Evolutionary conservation across 2,888 invertebrate species (phyloP), one percentile per base, ranked within the genome.

Genomic region (Trilocha varians): DNA sequence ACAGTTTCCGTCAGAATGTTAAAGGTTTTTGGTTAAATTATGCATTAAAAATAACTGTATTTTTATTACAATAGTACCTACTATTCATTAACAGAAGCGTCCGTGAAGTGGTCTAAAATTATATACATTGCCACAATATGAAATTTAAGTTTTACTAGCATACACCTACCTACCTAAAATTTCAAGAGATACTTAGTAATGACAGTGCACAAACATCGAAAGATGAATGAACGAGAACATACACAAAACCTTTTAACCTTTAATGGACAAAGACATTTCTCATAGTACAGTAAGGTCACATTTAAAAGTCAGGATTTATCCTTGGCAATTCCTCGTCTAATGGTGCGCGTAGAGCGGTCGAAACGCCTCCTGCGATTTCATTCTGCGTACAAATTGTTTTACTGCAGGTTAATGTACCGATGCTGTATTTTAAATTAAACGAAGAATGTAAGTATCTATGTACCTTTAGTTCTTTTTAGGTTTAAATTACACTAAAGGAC

Each of bases 301-400:
- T 6, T 38, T 38, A 38, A 25, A 50, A 47, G 50, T 47, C 50
- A 53, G 53, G 58, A 53, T 57, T 50, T 50, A 51, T 60, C 57
- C 55, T 62, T 52, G 57, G 57, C 47, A 55, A 59, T 58, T 58
- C 53, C 49, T 53, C 50, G 53, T 49, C 40, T 59, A 61, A 65
- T 64, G 53, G 58, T 45, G 44, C 50, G 45, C 40, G 34, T 36
- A 40, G 47, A 47, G 47, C 39, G 40, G 16, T 34, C 42, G 44
- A 53, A 47, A 50, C 51, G 49, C 58, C 57, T 50, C 36, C 43
- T 38, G 35, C 32, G 32, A 38, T 32, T 13, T 38, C 32, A 32
- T 16, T 32, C 32, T 11, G 38, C 32, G 32, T 32, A 38, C 39
- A 40, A 33, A 39, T 17, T 17, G 9, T 16, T 13, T 17, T 17